These are phyloP conservation scores for Drosophila cognata DNA, from an alignment of 2,888 invertebrate genomes.

Conservation along the genomic window DNA sequence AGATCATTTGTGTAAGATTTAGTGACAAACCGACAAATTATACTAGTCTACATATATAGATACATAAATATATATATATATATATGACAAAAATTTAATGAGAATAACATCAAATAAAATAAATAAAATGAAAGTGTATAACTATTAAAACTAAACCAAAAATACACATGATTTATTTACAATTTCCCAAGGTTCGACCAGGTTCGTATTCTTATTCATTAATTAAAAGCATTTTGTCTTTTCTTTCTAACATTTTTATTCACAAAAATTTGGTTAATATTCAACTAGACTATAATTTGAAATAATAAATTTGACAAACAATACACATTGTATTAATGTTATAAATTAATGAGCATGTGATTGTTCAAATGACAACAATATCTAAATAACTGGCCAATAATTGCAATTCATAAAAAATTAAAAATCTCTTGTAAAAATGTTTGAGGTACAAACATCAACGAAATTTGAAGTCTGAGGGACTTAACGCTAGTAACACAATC, in stretches of 20 bases:
- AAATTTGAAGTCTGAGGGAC: constrained; percentile 21
- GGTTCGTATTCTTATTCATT: neutral
- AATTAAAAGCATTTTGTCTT: neutral
- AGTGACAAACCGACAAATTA: constrained; percentile 59
- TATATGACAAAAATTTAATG: constrained; percentile 72
- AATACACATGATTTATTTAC: neutral
- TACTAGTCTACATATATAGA: constrained; percentile 60
- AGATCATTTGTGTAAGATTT: constrained; percentile 65
- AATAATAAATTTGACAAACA: constrained; percentile 37
- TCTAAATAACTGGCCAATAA: constrained; percentile 40
- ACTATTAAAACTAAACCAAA: constrained; percentile 77
- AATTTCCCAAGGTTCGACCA: neutral
- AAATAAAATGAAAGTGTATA: constrained; percentile 81
- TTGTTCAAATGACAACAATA: constrained; percentile 28
- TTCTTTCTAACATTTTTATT: constrained; percentile 45
- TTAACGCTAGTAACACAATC: constrained; percentile 69
- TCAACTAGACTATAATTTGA: constrained; percentile 13
- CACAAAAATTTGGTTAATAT: constrained; percentile 32
- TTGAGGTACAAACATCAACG: constrained; percentile 42
- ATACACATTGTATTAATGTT: constrained; percentile 57
- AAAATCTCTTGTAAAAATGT: constrained; percentile 34
- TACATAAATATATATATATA: constrained; percentile 62
- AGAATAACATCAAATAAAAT: constrained; percentile 76
- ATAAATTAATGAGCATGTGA: constrained; percentile 39
- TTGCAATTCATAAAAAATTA: constrained; percentile 15